These are phyloP conservation scores for Dicrurus megarhynchus DNA, from an alignment of 2,113 vertebrate species.

Conservation along the genomic window DNA sequence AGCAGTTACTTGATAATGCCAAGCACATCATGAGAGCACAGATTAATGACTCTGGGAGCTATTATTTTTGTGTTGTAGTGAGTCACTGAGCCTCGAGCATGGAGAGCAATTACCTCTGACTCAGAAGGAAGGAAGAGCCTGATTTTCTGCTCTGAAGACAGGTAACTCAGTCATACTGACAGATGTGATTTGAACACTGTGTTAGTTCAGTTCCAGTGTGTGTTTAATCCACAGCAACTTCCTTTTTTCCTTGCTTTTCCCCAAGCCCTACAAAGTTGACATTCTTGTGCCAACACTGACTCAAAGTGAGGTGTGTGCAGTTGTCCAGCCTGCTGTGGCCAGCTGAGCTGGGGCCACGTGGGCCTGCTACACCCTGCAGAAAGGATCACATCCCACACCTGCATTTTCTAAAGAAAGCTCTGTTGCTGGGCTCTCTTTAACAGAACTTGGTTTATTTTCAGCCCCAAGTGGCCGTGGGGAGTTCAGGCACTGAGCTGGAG, in stretches of 20 bases:
- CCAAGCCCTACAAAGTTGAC: accelerated
- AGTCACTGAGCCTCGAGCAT: neutral
- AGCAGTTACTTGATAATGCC: neutral
- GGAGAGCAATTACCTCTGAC: neutral
- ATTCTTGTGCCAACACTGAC: neutral
- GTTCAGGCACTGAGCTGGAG: neutral
- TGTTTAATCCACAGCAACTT: neutral
- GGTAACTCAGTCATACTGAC: neutral
- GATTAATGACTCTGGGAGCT: neutral
- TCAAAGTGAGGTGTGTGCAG: neutral
- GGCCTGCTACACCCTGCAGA: neutral
- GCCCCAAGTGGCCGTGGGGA: neutral
- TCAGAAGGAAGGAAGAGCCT: neutral
- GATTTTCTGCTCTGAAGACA: neutral
- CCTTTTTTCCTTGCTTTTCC: neutral
- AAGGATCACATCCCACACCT: constrained; percentile 41
- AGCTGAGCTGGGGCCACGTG: neutral
- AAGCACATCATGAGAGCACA: neutral
- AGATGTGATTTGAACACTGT: neutral
- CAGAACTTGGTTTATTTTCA: constrained; percentile 35
- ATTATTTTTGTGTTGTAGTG: neutral
- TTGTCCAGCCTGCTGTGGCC: neutral
- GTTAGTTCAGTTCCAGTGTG: accelerated
- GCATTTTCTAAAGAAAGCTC: constrained; percentile 44
- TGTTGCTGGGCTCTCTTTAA: neutral